Base-by-base conservation (phyloP, 2,888 invertebrate genomes). In the Glyphotaelius pellucidus region DNA sequence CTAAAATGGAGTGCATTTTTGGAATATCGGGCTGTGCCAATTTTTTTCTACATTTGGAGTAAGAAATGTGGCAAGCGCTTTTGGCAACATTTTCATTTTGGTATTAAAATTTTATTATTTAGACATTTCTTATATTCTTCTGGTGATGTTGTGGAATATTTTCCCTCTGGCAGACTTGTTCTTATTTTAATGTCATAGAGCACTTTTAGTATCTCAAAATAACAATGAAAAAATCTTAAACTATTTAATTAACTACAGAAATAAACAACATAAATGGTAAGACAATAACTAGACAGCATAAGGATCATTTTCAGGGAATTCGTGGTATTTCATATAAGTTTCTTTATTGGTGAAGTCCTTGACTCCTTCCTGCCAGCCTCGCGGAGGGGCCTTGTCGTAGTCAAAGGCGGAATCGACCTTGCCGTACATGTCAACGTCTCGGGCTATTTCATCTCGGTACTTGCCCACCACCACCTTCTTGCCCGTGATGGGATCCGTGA, bases 401-500 rank as follows among this genome's bases (percentile, higher is more conserved):
- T 98, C 96, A 94, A 98, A 98, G 79, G 96, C 96, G 84, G 96
- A 96, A 4, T 97, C 95, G 0, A 96, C 95, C 95, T 97, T 97
- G 87, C 98, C 98, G 96, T 97, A 98, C 42, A 98, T 93, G 94
- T 97, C 95, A 93, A 96, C 96, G 91, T 97, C 96, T 94, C 96
- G 96, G 86, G 98, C 97, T 93, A 98, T 96, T 92, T 98, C 97
- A 92, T 98, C 98, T 94, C 98, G 97, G 94, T 98, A 98, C 94
- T 96, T 96, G 93, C 97, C 97, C 90, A 96, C 97, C 0, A 98
- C 97, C 81, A 98, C 97, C 95, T 98, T 97, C 94, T 98, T 98
- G 30, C 98, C 98, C 84, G 98, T 98, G 38, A 99, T 95, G 2
- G 99, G 99, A 95, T 98, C 98, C n/a, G 97, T 98, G 90, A 98